Conservation (phyloP, 2,888 invertebrate species). For the Tethea ocularis region DNA sequence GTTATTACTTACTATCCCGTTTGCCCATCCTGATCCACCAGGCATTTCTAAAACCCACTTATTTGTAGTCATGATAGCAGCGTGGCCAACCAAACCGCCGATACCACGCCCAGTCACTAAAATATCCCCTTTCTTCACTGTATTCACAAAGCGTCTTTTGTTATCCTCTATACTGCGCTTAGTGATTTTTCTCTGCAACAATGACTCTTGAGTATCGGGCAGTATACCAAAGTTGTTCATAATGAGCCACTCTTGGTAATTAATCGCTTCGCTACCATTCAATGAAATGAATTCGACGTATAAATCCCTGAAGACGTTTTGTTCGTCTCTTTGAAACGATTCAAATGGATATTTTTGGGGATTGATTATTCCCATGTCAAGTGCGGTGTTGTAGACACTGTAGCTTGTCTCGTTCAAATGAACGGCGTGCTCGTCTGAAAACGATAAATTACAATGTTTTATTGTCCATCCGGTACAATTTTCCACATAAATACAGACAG, state of each 20-base stretch:
- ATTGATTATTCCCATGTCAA: constrained; percentile 65
- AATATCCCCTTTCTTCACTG: constrained; percentile 31
- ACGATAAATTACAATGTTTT: constrained; percentile 37
- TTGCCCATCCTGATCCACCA: constrained; percentile 46
- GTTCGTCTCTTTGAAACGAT: constrained; percentile 56
- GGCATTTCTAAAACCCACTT: constrained; percentile 57
- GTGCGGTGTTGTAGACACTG: constrained; percentile 46
- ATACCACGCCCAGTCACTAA: not conserved
- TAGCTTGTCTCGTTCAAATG: constrained; percentile 41
- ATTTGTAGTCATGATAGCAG: constrained; percentile 46
- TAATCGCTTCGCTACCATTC: constrained; percentile 48
- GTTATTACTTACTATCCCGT: constrained; percentile 44
- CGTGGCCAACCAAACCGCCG: not conserved
- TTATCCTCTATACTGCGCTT: constrained; percentile 54
- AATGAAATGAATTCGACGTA: constrained; percentile 45
- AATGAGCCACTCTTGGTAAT: constrained; percentile 64
- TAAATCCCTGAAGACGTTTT: constrained; percentile 55
- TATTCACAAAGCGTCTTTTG: constrained; percentile 54
- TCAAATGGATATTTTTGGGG: constrained; percentile 58
- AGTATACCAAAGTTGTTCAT: constrained; percentile 64
- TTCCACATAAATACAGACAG: constrained; percentile 30
- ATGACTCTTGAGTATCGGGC: constrained; percentile 52
- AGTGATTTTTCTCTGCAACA: constrained; percentile 55
- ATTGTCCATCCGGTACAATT: constrained; percentile 29
- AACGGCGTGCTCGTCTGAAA: constrained; percentile 41